Evolutionary conservation across 2,113 vertebrate species (phyloP).

Genomic region (Microtus oregoni): DNA sequence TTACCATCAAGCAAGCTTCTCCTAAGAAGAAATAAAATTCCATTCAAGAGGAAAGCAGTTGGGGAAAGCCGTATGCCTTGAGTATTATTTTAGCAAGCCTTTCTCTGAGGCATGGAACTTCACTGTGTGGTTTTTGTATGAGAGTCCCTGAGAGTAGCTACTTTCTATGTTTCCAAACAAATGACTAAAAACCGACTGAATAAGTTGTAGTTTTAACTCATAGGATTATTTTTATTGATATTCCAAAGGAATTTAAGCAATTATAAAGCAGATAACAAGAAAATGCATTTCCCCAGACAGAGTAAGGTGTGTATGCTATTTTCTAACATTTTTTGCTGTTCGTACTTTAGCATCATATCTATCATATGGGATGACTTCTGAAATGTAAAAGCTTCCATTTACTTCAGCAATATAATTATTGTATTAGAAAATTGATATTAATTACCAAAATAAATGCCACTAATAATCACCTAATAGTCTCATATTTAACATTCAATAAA

Average conservation of each 20-base stretch:
- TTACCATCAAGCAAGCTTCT: neutral
- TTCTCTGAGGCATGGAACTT: neutral
- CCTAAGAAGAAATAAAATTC: neutral
- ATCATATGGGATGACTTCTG: neutral
- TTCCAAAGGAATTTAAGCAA: neutral
- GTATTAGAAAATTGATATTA: constrained; percentile 69
- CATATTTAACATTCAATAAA: constrained; percentile 64
- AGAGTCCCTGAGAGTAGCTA: neutral
- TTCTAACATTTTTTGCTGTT: neutral
- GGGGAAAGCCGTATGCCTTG: neutral
- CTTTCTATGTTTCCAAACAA: neutral
- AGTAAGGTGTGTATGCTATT: neutral
- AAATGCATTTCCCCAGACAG: neutral
- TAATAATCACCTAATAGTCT: constrained; percentile 69
- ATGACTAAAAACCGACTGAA: neutral
- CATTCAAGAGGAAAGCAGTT: neutral
- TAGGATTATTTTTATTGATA: neutral
- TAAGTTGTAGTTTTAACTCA: neutral
- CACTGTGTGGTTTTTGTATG: neutral
- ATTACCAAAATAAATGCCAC: constrained; percentile 51
- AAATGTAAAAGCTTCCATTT: constrained; percentile 38
- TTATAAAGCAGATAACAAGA: neutral
- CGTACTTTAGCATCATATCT: neutral
- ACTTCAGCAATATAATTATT: constrained; percentile 41
- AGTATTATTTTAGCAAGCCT: neutral